Percentiles rank a stretch among this genome's conserved stretches.
phyloP scores from a whole-genome alignment of 1,140 invertebrate species.

The Drosophila carrolli region DNA sequence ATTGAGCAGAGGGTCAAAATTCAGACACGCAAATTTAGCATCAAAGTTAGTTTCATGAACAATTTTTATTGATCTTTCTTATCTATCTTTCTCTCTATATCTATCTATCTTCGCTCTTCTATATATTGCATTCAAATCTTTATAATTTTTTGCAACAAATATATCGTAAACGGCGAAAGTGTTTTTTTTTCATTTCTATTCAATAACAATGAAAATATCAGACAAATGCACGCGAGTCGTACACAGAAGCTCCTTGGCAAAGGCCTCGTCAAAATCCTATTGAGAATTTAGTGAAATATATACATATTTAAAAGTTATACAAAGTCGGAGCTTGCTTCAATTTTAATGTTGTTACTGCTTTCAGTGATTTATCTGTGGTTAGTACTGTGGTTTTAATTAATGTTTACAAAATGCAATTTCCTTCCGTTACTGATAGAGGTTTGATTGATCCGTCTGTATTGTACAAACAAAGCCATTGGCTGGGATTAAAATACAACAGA shows the following conservation, averaged over 20 bases:
- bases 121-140: conserved; percentile 73
- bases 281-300: neutral
- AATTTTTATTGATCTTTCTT: conserved; percentile 77
- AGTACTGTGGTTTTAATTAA: too few species aligned
- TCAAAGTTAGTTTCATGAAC: conserved; percentile 85
- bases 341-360: too few species aligned
- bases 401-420: too few species aligned
- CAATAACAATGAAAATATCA: conserved; percentile 28
- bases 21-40: conserved; percentile 85
- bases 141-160: conserved; percentile 54
- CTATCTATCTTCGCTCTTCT: conserved; percentile 60
- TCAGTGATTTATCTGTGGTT: too few species aligned
- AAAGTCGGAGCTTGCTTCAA: too few species aligned
- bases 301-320: neutral
- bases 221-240: conserved; percentile 29
- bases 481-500: neutral
- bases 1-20: conserved; percentile 85
- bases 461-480: neutral
- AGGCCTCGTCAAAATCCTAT: conserved; percentile 1
- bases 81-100: conserved; percentile 66
- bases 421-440: neutral
- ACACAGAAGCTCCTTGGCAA: conserved; percentile 23
- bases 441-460: neutral
- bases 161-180: conserved; percentile 43
- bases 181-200: conserved; percentile 9